phyloP scores from a whole-genome alignment of 2,113 vertebrate species.

The Eudyptes chrysolophus region DNA sequence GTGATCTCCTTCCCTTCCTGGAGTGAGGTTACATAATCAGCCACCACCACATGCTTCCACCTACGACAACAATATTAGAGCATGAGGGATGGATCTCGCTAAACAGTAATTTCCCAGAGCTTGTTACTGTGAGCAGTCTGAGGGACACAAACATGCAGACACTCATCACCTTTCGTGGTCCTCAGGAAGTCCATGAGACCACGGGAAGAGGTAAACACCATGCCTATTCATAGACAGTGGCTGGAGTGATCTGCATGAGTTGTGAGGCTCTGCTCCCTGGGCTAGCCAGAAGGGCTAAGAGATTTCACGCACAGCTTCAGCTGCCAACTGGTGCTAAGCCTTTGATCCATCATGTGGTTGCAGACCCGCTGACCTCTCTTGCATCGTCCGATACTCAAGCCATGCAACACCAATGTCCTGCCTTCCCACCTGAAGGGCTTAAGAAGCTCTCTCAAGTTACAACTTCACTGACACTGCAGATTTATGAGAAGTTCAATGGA shows the following conservation, averaged over 20 bases:
- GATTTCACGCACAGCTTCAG: background rate
- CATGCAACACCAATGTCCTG: background rate
- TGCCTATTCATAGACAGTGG: background rate
- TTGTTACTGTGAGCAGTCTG: background rate
- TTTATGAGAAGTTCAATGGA: background rate
- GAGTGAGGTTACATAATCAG: background rate
- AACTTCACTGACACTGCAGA: background rate
- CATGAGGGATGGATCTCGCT: background rate
- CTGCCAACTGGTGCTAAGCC: background rate
- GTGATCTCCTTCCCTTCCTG: constrained; percentile 3
- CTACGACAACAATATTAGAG: background rate
- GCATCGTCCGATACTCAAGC: background rate
- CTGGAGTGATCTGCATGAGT: rapidly evolving
- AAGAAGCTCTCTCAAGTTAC: background rate
- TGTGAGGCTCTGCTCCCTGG: background rate
- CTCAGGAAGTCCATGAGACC: background rate
- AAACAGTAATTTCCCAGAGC: background rate
- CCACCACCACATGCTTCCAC: background rate
- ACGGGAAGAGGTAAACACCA: background rate
- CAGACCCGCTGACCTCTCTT: background rate
- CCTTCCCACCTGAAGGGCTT: background rate
- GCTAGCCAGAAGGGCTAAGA: background rate
- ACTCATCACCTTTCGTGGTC: background rate
- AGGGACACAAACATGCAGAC: background rate
- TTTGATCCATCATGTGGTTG: rapidly evolving